Evolutionary conservation across 1,140 invertebrate genomes (phyloP).

Genomic region (Drosophila baimaii): DNA sequence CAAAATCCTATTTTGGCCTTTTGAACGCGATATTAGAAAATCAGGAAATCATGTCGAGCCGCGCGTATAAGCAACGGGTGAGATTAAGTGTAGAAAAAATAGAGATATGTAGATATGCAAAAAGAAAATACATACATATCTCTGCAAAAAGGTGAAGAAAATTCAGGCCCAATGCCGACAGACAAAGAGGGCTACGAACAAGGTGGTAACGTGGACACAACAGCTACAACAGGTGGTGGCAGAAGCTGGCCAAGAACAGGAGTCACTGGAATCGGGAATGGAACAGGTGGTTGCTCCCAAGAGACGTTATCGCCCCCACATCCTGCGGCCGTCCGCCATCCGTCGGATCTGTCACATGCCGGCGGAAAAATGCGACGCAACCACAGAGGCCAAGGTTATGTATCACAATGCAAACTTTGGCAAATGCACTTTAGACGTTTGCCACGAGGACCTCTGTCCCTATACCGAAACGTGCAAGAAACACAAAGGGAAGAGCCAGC

Average conservation of each 20-base stretch:
- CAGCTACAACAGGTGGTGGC: no score
- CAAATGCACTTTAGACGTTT: not conserved
- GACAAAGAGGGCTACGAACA: no score
- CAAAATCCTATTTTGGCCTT: not conserved
- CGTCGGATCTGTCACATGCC: conserved; percentile 28
- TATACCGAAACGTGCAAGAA: not conserved
- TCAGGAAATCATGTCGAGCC: not conserved
- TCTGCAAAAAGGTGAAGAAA: no score
- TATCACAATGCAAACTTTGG: conserved; percentile 33
- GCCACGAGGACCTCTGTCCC: not conserved
- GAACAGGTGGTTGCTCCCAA: not conserved
- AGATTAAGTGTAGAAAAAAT: not conserved
- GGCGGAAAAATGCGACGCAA: not conserved
- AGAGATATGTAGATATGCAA: no score
- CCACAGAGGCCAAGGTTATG: conserved; percentile 14
- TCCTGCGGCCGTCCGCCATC: conserved; percentile 12
- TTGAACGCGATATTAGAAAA: not conserved
- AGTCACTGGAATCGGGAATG: not conserved
- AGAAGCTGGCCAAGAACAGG: not conserved
- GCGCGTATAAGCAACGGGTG: not conserved
- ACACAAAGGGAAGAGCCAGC: not conserved
- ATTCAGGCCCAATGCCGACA: no score
- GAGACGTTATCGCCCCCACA: not conserved
- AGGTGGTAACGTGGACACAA: not conserved
- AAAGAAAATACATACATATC: no score